phyloP scores from a whole-genome alignment of 1,140 invertebrate genomes.

The Pseudomyrmex dendroicus region DNA sequence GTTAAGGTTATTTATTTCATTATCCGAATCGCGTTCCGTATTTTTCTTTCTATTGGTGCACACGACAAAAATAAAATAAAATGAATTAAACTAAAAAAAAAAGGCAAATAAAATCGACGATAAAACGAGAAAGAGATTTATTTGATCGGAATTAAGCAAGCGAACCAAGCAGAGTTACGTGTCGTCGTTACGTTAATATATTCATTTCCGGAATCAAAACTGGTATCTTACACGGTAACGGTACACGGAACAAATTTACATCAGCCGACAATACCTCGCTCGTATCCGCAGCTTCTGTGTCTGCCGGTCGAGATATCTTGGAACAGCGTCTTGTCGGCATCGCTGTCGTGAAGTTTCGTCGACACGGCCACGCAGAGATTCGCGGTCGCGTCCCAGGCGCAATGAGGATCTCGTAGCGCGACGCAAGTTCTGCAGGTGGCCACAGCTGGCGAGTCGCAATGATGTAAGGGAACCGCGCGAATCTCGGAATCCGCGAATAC shows the following conservation, averaged over 20 bases:
- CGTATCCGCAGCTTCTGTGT: slow-evolving; percentile 88
- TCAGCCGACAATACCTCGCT: slow-evolving; percentile 80
- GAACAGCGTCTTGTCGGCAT: slow-evolving; percentile 88
- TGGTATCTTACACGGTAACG: neutral
- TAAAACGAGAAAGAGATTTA: slow-evolving; percentile 52
- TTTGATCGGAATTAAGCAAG: neutral
- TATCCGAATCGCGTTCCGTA: too few species aligned
- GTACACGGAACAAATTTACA: neutral
- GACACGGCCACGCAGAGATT: slow-evolving; percentile 90
- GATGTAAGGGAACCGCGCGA: slow-evolving; percentile 93
- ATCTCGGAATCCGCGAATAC: slow-evolving; percentile 95
- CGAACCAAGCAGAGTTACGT: slow-evolving; percentile 24
- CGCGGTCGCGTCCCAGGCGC: slow-evolving; percentile 95
- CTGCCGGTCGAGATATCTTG: slow-evolving; percentile 90
- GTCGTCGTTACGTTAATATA: neutral
- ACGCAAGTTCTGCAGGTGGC: slow-evolving; percentile 93
- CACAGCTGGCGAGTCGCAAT: slow-evolving; percentile 88
- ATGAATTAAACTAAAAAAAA: neutral
- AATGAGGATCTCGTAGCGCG: slow-evolving; percentile 97
- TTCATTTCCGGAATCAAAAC: slow-evolving; percentile 9
- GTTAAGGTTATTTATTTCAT: too few species aligned
- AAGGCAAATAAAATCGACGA: neutral
- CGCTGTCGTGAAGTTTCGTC: slow-evolving; percentile 88
- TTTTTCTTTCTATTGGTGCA: too few species aligned
- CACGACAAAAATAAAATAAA: neutral